A percentile compares a stretch with the other conserved stretches of the same genome.
Evolutionary conservation across 1,140 invertebrate genomes (phyloP).

Genomic region (Ceratosolen solmsi): DNA sequence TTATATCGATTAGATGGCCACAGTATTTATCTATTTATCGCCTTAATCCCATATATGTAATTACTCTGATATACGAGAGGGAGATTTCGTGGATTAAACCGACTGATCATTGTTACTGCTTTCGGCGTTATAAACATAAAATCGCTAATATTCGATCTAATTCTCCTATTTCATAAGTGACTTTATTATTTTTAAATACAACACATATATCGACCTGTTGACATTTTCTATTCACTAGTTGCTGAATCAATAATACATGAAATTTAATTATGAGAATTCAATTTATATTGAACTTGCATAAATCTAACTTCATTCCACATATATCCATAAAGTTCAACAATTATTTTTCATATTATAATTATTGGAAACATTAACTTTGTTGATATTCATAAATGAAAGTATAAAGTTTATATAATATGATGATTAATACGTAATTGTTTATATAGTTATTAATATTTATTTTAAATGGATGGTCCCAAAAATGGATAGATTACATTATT

Average conservation of each 20-base stretch:
- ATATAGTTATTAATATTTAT: too few species aligned
- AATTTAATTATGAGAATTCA: too few species aligned
- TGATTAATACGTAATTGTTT: too few species aligned
- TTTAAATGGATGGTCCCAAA: too few species aligned
- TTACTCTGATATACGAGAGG: not conserved
- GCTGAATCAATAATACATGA: not conserved
- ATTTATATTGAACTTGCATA: too few species aligned
- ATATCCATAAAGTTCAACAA: too few species aligned
- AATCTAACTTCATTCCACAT: too few species aligned
- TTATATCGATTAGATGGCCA: not conserved
- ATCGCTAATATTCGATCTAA: not conserved
- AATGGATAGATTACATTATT: too few species aligned
- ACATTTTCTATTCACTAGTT: not conserved
- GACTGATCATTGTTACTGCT: not conserved
- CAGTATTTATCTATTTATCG: not conserved
- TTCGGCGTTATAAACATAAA: not conserved
- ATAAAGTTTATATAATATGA: too few species aligned
- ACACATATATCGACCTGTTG: not conserved
- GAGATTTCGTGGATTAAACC: slow-evolving; percentile 1
- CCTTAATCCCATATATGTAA: not conserved
- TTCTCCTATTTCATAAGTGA: not conserved
- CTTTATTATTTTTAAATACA: not conserved
- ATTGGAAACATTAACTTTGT: too few species aligned
- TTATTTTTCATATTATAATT: too few species aligned
- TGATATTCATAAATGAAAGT: too few species aligned